Base-by-base conservation (phyloP, 2,113 vertebrate species). In the Odontophorus gujanensis region DNA sequence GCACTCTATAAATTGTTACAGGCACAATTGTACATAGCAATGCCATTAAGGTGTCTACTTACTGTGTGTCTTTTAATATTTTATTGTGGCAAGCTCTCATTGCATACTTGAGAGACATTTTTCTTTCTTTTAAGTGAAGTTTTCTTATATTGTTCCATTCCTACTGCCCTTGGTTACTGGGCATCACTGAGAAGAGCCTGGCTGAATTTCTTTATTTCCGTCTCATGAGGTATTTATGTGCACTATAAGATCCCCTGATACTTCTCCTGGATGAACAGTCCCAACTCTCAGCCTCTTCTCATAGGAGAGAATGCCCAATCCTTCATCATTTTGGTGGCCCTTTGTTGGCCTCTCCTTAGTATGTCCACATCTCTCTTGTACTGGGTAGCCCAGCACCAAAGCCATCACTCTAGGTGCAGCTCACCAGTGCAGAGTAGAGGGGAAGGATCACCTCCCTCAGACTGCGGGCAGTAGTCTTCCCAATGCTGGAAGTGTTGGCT, bases 1-100 rank as follows among this genome's bases (percentile, higher is more conserved):
- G 89, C 71, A 94, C 81, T 96, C 89, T 81, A 74, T 96, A 97
- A 95, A 96, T 94, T 94, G 93, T 89, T 92, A 71, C 48, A 95
- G 84, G 92, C 96, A 96, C 61, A 91, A 92, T 2, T 81, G 50
- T 62, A 80, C 34, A 75, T 12, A 48, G 73, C 51, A 84, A 34
- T 83, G 75, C 26, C 32, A 42, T 68, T 88, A 51, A 78, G 26
- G 57, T 47, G 59, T 80, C 92, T 96, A 36, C 47, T 85, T 82
- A 71, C 72, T 71, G 36, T 47, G 72, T 77, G 61, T 58, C 89
- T 75, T 47, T 90, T 90, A 92, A 65, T 81, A 89, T 92, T 93
- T 96, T 92, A 96, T 50, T 85, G 93, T 45, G 50, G 67, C 57
- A 95, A 91, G 42, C 38, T 38, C 68, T 71, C 48, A 25, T 77